A percentile compares a stretch with the other conserved stretches of the same genome.
These are phyloP conservation scores for Crambe crambe DNA, from an alignment of 37 sponge, comb jelly and placozoan species.

Conservation along the genomic window DNA sequence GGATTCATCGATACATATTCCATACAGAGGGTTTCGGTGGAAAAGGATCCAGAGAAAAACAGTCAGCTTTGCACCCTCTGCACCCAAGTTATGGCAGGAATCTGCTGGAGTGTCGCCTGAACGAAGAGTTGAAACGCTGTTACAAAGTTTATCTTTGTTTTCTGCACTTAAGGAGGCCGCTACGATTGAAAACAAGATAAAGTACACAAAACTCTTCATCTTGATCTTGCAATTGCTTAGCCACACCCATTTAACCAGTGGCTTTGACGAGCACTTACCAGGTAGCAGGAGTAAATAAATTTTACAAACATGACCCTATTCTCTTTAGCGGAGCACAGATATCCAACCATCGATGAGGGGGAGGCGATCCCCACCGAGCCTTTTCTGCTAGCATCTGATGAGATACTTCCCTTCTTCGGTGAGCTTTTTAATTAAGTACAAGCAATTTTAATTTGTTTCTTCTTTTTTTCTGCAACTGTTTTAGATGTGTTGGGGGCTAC, in stretches of 20 bases:
- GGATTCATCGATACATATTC: neutral
- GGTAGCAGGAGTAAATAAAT: too few species aligned
- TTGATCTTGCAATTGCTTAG: too few species aligned
- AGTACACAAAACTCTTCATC: neutral
- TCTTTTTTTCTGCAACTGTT: neutral
- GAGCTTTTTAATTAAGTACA: neutral
- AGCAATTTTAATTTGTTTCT: neutral
- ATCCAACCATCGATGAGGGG: slow-evolving; percentile 45
- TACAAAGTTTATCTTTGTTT: neutral
- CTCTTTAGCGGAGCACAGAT: slow-evolving; percentile 50
- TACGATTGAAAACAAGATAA: neutral
- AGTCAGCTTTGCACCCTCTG: neutral
- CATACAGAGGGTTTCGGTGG: neutral
- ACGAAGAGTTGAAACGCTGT: too few species aligned
- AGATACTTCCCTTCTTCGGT: slow-evolving; percentile 81
- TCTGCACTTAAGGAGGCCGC: neutral
- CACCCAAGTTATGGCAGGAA: neutral
- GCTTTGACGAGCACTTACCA: too few species aligned
- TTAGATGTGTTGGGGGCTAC: slow-evolving; percentile 70
- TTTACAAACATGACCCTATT: slow-evolving; percentile 85
- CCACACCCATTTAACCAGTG: too few species aligned
- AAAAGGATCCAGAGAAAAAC: neutral
- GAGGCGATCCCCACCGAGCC: slow-evolving; percentile 58
- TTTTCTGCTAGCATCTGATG: slow-evolving; percentile 61
- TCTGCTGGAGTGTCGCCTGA: neutral